Percentiles rank a stretch among this genome's conserved stretches.
phyloP scores from a whole-genome alignment of 2,797 vertebrate species.

The Gymnopithys bicolor region DNA sequence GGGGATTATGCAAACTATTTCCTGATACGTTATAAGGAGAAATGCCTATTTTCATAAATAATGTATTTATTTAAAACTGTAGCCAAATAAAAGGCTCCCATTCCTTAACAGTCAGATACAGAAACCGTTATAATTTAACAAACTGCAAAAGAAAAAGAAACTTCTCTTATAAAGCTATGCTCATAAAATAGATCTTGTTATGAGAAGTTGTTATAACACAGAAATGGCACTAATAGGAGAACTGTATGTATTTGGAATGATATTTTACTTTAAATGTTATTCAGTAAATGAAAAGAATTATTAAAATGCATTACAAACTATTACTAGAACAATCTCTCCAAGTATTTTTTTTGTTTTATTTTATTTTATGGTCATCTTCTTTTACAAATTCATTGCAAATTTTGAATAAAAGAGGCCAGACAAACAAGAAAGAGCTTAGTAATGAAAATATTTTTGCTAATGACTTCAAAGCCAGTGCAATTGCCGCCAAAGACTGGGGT shows the following conservation, averaged over 20 bases:
- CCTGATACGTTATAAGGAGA: slow-evolving; percentile 40
- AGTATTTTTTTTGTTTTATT: slow-evolving; percentile 47
- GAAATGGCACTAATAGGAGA: slow-evolving; percentile 46
- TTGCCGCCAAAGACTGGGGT: background rate
- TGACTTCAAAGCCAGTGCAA: background rate
- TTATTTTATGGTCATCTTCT: slow-evolving; percentile 20
- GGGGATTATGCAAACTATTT: slow-evolving; percentile 66
- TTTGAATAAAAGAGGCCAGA: slow-evolving; percentile 8
- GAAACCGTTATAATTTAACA: slow-evolving; percentile 53
- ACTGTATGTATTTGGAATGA: slow-evolving; percentile 55
- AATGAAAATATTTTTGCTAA: background rate
- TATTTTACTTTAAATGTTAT: slow-evolving; percentile 58
- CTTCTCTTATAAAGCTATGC: slow-evolving; percentile 43
- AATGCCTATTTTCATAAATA: slow-evolving; percentile 58
- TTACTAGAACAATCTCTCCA: slow-evolving; percentile 61
- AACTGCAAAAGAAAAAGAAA: slow-evolving; percentile 49
- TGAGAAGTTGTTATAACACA: slow-evolving; percentile 54
- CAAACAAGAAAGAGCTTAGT: background rate
- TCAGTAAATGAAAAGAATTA: slow-evolving; percentile 71
- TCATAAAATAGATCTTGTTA: slow-evolving; percentile 63
- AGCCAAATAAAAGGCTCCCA: slow-evolving; percentile 62
- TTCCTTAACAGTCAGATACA: slow-evolving; percentile 50
- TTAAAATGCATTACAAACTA: slow-evolving; percentile 66
- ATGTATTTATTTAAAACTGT: slow-evolving; percentile 43
- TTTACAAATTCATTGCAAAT: slow-evolving; percentile 61